Percentiles rank a stretch among this genome's conserved stretches.
phyloP scores from a whole-genome alignment of 2,113 vertebrate genomes.

The Festucalex cinctus region DNA sequence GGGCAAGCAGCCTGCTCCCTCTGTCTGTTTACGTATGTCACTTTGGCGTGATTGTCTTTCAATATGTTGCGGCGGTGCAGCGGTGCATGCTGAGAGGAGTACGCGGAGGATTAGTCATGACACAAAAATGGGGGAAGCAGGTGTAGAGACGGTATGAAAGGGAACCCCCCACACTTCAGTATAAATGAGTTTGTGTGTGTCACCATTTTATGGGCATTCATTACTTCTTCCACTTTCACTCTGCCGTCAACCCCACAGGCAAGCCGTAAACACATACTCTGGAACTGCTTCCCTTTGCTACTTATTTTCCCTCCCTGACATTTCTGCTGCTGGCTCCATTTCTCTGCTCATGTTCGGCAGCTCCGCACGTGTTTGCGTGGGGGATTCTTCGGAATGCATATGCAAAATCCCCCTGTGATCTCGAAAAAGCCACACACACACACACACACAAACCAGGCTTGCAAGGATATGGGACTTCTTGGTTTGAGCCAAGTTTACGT shows the following conservation, averaged over 20 bases:
- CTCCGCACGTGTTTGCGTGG: not conserved
- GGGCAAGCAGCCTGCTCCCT: conserved; percentile 39
- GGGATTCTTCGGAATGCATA: conserved; percentile 11
- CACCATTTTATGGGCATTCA: conserved; percentile 49
- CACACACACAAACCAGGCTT: conserved; percentile 12
- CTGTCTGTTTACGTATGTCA: conserved; percentile 40
- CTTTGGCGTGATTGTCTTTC: conserved; percentile 35
- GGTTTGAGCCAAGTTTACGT: conserved; percentile 11
- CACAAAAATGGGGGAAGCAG: conserved; percentile 38
- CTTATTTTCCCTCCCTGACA: conserved; percentile 20
- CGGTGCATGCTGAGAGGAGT: conserved; percentile 54
- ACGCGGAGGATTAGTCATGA: conserved; percentile 55
- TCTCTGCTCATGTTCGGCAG: conserved; percentile 9
- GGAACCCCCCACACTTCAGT: conserved; percentile 36
- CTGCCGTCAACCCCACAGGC: conserved; percentile 48
- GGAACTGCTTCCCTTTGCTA: conserved; percentile 34
- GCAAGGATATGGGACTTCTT: conserved; percentile 15
- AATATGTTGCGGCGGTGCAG: conserved; percentile 12
- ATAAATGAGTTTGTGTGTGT: conserved; percentile 10
- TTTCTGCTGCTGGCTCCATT: conserved; percentile 5
- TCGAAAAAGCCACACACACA: conserved; percentile 4
- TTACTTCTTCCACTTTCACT: conserved; percentile 52
- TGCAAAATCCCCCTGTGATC: conserved; percentile 18
- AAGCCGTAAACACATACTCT: conserved; percentile 49
- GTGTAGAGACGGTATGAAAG: conserved; percentile 12